These are phyloP conservation scores for Myathropa florea DNA, from an alignment of 2,888 invertebrate genomes.

Conservation along the genomic window DNA sequence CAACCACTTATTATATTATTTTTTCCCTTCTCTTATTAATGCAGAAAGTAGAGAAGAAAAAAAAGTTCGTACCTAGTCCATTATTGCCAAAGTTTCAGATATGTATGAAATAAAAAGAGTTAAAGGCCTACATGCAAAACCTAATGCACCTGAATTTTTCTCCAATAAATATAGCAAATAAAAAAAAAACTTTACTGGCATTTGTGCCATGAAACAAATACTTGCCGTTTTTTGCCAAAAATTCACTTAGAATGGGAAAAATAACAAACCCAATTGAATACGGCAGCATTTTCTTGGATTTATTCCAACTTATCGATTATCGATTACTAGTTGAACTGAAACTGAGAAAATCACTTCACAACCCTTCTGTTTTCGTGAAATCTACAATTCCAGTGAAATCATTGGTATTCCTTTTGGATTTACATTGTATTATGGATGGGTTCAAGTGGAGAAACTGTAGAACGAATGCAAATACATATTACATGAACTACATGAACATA, in stretches of 20 bases:
- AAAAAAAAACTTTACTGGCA: not conserved
- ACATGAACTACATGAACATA: not conserved
- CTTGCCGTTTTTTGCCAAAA: not conserved
- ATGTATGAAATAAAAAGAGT: too few relatives aligned
- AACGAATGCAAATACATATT: not conserved
- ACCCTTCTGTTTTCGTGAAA: not conserved
- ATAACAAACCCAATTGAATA: not conserved
- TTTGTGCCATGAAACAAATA: not conserved
- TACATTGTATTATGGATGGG: not conserved
- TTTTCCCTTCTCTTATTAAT: too few relatives aligned
- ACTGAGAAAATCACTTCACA: not conserved
- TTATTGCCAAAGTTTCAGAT: too few relatives aligned
- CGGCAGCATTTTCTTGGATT: not conserved
- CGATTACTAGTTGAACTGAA: not conserved
- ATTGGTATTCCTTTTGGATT: not conserved
- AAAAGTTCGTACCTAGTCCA: too few relatives aligned
- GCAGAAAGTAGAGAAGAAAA: too few relatives aligned
- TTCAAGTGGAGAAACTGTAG: not conserved
- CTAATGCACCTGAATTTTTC: not conserved
- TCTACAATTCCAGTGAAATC: slow-evolving; percentile 8
- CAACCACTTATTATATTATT: too few relatives aligned
- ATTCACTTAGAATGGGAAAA: not conserved
- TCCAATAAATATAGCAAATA: not conserved
- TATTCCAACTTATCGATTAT: not conserved
- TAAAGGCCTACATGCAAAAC: too few relatives aligned